These are phyloP conservation scores for Entomyzon cyanotis DNA, from an alignment of 2,113 vertebrate species.

Conservation along the genomic window DNA sequence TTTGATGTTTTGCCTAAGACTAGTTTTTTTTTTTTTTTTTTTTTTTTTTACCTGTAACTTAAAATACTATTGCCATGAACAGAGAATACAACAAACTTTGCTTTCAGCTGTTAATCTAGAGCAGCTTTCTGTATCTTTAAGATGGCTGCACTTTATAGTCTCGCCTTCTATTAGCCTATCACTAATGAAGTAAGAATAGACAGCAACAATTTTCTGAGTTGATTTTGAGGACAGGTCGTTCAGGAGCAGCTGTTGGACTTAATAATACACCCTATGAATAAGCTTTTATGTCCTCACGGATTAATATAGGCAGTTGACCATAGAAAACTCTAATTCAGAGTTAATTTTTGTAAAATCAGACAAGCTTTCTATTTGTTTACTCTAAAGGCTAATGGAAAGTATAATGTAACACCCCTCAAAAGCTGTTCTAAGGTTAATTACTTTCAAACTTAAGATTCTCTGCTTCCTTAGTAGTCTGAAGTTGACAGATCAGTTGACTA, in stretches of 20 bases:
- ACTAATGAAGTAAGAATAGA: not conserved
- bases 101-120: not conserved
- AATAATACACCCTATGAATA: not conserved
- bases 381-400: not conserved
- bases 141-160: not conserved
- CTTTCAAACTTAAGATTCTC: not conserved
- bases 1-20: not conserved
- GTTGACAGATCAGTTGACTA: not conserved
- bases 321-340: not conserved
- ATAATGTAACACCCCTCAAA: not conserved
- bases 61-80: not conserved
- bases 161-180: not conserved
- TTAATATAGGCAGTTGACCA: not conserved
- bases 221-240: not conserved
- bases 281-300: not conserved
- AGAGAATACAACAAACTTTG: not conserved
- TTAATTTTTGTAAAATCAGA: not conserved
- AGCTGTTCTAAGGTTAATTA: not conserved
- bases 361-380: not conserved
- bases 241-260: not conserved
- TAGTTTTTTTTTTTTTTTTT: fast-evolving
- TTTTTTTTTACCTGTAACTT: not conserved
- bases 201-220: not conserved
- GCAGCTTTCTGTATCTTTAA: not conserved
- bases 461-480: not conserved